These are phyloP conservation scores for Rhadinocentrus ornatus DNA, from an alignment of 2,797 vertebrate genomes.

Conservation along the genomic window DNA sequence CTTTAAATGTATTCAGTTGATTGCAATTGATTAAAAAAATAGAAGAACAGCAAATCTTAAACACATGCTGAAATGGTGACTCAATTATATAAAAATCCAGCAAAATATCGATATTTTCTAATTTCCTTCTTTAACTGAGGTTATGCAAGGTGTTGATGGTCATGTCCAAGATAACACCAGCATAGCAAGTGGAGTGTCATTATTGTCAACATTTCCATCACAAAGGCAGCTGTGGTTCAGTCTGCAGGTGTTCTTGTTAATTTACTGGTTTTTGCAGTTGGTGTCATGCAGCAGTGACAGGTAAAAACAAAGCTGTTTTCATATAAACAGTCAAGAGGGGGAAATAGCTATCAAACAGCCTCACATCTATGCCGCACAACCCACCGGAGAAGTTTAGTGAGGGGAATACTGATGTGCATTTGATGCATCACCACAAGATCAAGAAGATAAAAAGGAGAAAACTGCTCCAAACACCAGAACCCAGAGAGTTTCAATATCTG, in stretches of 20 bases:
- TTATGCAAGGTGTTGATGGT: not conserved
- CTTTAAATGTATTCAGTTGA: not conserved
- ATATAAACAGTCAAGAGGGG: not conserved
- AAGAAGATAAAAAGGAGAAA: not conserved
- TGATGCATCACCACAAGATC: not conserved
- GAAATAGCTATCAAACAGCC: not conserved
- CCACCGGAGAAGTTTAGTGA: not conserved
- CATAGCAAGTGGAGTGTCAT: not conserved
- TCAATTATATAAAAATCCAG: not conserved
- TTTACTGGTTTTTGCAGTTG: not conserved
- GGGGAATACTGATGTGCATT: not conserved
- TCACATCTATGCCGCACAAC: not conserved
- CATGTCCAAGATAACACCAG: not conserved
- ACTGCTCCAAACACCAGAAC: not conserved
- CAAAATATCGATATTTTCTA: not conserved
- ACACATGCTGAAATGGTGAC: not conserved
- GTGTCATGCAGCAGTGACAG: not conserved
- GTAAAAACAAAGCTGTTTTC: not conserved
- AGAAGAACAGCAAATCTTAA: no score
- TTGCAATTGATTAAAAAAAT: no score
- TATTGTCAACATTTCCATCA: not conserved
- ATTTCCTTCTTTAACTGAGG: not conserved
- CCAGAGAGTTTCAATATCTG: not conserved
- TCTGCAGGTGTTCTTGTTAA: not conserved
- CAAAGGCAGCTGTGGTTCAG: not conserved